These are phyloP conservation scores for Acanthochromis polyacanthus DNA, from an alignment of 2,113 vertebrate genomes.

Conservation along the genomic window DNA sequence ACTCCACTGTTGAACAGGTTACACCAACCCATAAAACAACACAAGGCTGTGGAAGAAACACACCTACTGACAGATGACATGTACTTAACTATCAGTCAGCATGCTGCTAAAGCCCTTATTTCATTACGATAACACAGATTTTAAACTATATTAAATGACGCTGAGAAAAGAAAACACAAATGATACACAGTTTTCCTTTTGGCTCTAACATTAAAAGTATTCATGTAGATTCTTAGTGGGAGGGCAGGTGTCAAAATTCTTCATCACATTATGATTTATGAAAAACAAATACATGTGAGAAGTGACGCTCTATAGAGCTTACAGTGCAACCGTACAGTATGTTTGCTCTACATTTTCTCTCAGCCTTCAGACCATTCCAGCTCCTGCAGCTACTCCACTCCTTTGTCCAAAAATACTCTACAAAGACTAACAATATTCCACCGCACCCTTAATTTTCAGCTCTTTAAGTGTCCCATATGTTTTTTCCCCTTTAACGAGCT, in stretches of 20 bases:
- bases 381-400: conserved; percentile 38
- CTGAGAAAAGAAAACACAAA: background rate
- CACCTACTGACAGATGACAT: conserved; percentile 29
- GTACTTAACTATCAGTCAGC: background rate
- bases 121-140: background rate
- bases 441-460: conserved; percentile 57
- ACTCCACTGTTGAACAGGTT: conserved; percentile 64
- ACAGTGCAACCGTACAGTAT: background rate
- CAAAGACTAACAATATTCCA: conserved; percentile 38
- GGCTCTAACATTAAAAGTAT: background rate
- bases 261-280: background rate
- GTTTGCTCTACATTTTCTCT: background rate
- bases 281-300: no score
- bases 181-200: background rate
- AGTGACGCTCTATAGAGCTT: no score
- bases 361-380: conserved; percentile 14
- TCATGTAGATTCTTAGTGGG: background rate
- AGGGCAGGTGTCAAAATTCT: no score
- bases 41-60: background rate
- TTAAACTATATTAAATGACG: background rate
- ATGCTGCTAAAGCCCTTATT: background rate
- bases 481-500: conserved; percentile 63
- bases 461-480: conserved; percentile 69
- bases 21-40: conserved; percentile 39
- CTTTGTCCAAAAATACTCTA: conserved; percentile 26